Base-by-base conservation (phyloP, 2,113 vertebrate genomes). In the Guaruba guarouba region DNA sequence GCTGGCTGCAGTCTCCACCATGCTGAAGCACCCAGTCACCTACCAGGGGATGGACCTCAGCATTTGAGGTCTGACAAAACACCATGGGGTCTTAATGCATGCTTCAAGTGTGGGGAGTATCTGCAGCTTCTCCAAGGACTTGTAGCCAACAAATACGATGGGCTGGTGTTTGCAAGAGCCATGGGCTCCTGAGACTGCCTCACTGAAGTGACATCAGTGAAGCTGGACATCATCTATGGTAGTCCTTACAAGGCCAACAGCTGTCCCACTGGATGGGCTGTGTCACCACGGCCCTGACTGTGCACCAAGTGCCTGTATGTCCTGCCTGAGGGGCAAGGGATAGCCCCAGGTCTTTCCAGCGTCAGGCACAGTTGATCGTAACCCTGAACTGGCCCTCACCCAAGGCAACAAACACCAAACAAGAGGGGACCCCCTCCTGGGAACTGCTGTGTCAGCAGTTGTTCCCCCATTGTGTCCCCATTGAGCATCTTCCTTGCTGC, bases 281-380 rank as follows among this genome's bases (percentile, higher is more conserved):
- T 44, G 52, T 48, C 51, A 29, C 54, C 0, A 0, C n/a, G 27
- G 6, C 11, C 29, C n/a, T 0, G 0, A 11, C 17, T 10, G 10
- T 20, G 33, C 77, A 39, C 28, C 37, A 28, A 48, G 44, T 59
- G 29, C 35, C 59, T 35, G 11, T 5, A 31, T 33, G 14, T 88
- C 49, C 31, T 43, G 57, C 46, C 23, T 67, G 8, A 81, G 59
- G 12, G 15, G 3, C 25, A 37, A 77, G 22, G 22, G 9, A 23
- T 7, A 31, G 15, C 19, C 28, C 64, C n/a, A 52, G 64, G 33
- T 39, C 46, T 49, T 57, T 54, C 14, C 75, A 88, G 37, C 41
- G 25, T 2, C 31, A 67, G 16, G 27, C n/a, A 46, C 49, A n/a
- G 16, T 2, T 1, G 57, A 5, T 71, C 61, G 29, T 68, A 23